These are phyloP conservation scores for Troides oblongomaculatus DNA, from an alignment of 2,888 invertebrate species.

Conservation along the genomic window DNA sequence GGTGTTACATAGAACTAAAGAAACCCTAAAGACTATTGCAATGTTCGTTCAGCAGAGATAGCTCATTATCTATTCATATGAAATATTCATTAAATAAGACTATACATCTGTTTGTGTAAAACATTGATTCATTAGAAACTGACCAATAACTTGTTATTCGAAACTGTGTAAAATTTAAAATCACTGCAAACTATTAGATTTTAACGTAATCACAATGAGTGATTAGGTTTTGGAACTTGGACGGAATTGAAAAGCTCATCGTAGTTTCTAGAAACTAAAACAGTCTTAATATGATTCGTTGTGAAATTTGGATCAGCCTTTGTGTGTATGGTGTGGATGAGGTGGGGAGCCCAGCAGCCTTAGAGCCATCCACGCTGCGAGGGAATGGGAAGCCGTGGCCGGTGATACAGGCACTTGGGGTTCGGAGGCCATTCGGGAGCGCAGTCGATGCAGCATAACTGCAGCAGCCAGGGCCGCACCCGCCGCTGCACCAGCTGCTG, in stretches of 20 bases:
- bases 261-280: constrained; percentile 40
- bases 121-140: constrained; percentile 33
- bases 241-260: constrained; percentile 13
- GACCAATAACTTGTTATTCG: constrained; percentile 38
- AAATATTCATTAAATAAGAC: not conserved
- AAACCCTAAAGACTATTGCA: constrained; percentile 10
- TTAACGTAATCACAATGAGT: not conserved
- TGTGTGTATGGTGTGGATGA: constrained; percentile 57
- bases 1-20: constrained; percentile 39
- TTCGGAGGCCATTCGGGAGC: constrained; percentile 84
- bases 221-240: constrained; percentile 18
- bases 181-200: too few relatives aligned
- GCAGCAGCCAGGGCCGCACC: constrained; percentile 93
- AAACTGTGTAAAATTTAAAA: constrained; percentile 24
- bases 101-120: not conserved
- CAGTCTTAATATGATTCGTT: constrained; percentile 41
- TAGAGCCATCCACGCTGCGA: constrained; percentile 88
- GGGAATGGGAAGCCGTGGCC: constrained; percentile 80
- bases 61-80: not conserved
- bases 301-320: constrained; percentile 47
- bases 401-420: constrained; percentile 67
- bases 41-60: not conserved
- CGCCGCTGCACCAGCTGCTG: constrained; percentile 92
- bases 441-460: constrained; percentile 88
- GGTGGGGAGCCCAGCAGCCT: constrained; percentile 80